Evolutionary conservation across 2,797 vertebrate species (phyloP), one percentile per base, ranked within the genome.

Genomic region (Rhadinocentrus ornatus): DNA sequence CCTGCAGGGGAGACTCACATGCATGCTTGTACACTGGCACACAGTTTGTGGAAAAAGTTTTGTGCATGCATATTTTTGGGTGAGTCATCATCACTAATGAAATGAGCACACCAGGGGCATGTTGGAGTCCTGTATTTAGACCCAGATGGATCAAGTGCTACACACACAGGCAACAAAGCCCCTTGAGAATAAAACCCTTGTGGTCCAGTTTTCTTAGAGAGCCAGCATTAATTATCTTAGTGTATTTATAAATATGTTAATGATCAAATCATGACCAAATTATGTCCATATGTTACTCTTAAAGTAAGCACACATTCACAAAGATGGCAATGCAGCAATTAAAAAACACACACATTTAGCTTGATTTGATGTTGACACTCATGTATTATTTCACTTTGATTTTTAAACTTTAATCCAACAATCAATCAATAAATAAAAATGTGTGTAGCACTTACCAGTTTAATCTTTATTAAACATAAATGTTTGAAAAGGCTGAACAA

Each of bases 61-160:
- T 54, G 20, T 65, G 74, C 32, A 22, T 53, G 62, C 31, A 3
- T 61, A n/a, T 48, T 50, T 35, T 29, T 35, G 56, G 6, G 69
- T 85, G 85, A 87, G 73, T 88, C 88, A 88, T 71, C 62, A 46
- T 29, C 55, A 39, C 58, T 83, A 85, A 85, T 80, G 69, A 91
- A 75, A 29, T 31, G 3, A 72, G 29, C 58, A 27, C 39, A 76
- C 62, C 44, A 11, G 66, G 18, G 77, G 77, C 71, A 69, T 69
- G 56, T 22, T 69, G 66, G 54, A 75, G 71, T 60, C 65, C 48
- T 66, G 66, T 72, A 63, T 29, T 24, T 35, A 67, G 48, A 52
- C 26, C 3, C 37, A 63, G 46, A 66, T 26, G 64, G 56, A 81
- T 75, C 1, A 32, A 75, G 60, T 29, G 62, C n/a, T 5, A 46